These are phyloP conservation scores for Thalassophryne amazonica DNA, from an alignment of 2,797 vertebrate species.

Conservation along the genomic window DNA sequence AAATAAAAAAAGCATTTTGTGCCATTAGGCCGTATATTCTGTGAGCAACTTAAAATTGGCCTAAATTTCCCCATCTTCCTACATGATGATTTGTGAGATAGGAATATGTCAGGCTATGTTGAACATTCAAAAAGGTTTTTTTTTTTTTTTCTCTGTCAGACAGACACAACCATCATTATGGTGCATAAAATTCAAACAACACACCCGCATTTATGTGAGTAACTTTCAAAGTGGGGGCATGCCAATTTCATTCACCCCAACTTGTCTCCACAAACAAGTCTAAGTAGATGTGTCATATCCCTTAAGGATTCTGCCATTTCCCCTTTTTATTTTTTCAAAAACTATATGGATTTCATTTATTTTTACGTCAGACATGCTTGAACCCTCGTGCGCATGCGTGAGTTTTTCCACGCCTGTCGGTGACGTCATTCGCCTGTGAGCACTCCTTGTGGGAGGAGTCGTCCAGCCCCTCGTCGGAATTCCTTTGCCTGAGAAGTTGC, in stretches of 20 bases:
- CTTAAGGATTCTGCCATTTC: slow-evolving; percentile 54
- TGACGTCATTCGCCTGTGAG: too few relatives aligned
- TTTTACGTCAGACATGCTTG: too few relatives aligned
- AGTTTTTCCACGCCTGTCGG: too few relatives aligned
- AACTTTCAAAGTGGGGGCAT: not conserved
- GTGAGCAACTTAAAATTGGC: slow-evolving; percentile 38
- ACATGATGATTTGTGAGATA: slow-evolving; percentile 28
- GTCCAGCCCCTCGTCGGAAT: too few relatives aligned
- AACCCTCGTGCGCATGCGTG: too few relatives aligned
- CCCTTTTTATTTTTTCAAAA: too few relatives aligned
- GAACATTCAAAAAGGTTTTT: slow-evolving; percentile 12
- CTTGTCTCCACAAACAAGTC: slow-evolving; percentile 25
- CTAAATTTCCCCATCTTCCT: slow-evolving; percentile 33
- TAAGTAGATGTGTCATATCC: slow-evolving; percentile 56
- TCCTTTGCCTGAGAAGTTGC: too few relatives aligned
- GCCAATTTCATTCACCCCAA: not conserved
- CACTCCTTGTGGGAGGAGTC: too few relatives aligned
- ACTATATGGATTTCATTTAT: too few relatives aligned
- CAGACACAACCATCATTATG: slow-evolving; percentile 15
- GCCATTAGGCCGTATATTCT: slow-evolving; percentile 21
- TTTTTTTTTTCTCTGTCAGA: slow-evolving; percentile 11
- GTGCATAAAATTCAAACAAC: not conserved
- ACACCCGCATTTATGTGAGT: not conserved
- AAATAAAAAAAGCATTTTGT: slow-evolving; percentile 36
- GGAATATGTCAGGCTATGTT: slow-evolving; percentile 38